Base-by-base conservation (phyloP, 2,113 vertebrate species). In the Marcusenius ussheri region DNA sequence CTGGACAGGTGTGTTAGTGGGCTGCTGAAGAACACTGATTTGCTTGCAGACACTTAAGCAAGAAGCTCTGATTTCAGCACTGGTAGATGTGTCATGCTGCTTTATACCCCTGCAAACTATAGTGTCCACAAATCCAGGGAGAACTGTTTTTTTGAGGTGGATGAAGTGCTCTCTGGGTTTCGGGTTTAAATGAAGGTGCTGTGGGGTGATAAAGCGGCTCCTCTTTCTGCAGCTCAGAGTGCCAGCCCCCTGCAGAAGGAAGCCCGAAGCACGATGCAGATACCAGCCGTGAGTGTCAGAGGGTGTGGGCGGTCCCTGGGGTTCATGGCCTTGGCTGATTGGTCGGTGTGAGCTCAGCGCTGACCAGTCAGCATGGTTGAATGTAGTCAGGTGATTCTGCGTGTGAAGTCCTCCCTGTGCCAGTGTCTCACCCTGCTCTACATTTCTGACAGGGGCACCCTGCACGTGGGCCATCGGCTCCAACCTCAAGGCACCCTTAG, bases 161-260 rank as follows among this genome's bases (percentile, higher is more conserved):
- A 77, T 77, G 35, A 77, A 39, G 31, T 5, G 31, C 70, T 39
- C n/a, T 56, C 53, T 77, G 70, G 31, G 31, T 31, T 77, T 31
- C 13, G 11, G 27, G 70, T 77, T 35, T 77, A 13, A 77, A 77
- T 77, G 35, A 77, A 77, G 10, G 62, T 31, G 10, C 62, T 4
- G 74, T 77, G 10, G 74, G 74, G 15, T 42, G 17, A 42, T 77
- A 39, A 77, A 77, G 74, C 0, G 35, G 21, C 19, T 62, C 24
- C 15, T 51, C 45, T 87, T 87, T 84, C 39, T 93, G 2, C 91
- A 99, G 98, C 93, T 96, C 96, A 0, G 97, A 98, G 84, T 94
- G 97, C 0, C 96, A 97, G 1, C 97, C 97, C n/a, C 90, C 91
- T 0, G 35, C 92, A 0, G 95, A 93, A 21, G 93, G 95, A 87